Evolutionary conservation across 1,140 invertebrate species (phyloP).

Genomic region (Zophobas atratus): DNA sequence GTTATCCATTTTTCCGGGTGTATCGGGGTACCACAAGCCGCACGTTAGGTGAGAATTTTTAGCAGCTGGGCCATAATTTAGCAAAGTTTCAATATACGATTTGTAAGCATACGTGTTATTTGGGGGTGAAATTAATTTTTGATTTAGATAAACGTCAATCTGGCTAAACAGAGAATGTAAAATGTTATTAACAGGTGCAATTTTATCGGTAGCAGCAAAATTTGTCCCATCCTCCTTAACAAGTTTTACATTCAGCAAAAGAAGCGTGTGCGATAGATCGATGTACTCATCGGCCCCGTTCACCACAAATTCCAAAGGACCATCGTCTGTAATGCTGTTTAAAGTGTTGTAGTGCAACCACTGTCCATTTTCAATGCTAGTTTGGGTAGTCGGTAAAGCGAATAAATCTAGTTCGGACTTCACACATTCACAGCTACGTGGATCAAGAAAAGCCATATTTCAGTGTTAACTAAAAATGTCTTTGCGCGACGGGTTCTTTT

Average conservation of each 20-base stretch:
- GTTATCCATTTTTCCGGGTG: no score
- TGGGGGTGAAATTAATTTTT: background rate
- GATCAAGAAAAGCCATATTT: no score
- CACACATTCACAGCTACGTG: no score
- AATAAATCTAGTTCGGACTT: no score
- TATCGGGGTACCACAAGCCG: no score
- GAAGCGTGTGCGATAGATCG: conserved; percentile 2
- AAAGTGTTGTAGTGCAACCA: no score
- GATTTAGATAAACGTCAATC: background rate
- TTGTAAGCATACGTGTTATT: background rate
- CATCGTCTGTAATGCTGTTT: no score
- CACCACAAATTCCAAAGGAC: background rate
- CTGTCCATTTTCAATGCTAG: no score
- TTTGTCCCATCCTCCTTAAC: background rate
- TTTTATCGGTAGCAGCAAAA: background rate
- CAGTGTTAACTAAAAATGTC: no score
- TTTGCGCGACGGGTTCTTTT: no score
- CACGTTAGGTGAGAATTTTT: background rate
- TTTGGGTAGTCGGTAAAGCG: no score
- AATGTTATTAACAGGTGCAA: no score
- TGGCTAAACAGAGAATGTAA: background rate
- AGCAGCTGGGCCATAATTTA: background rate
- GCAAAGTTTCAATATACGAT: background rate
- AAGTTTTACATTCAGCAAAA: background rate
- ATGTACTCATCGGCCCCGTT: background rate